Base-by-base conservation (phyloP, 2,797 vertebrate genomes). In the Trachurus trachurus region DNA sequence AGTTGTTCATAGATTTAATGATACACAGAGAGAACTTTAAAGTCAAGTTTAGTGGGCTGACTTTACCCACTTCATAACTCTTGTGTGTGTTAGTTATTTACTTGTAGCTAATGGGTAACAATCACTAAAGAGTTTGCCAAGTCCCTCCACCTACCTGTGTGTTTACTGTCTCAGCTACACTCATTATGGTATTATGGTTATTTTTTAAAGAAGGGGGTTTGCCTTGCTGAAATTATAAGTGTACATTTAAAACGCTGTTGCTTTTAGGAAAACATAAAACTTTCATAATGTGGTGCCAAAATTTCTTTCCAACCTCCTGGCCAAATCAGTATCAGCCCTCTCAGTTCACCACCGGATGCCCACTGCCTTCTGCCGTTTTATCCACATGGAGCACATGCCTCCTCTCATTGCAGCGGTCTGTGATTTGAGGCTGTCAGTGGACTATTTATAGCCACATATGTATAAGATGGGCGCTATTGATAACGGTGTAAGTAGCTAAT, bases 361-460 rank as follows among this genome's bases (percentile, higher is more conserved):
- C 77, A 70, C 81, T 49, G 74, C 81, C 78, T 82, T 79, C 63
- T 83, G 84, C 73, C 63, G 68, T 59, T 74, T 70, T 17, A 74
- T 74, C 83, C 78, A 68, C 81, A 69, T 19, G 71, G 74, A 78
- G 86, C 85, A 77, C 86, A 42, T 16, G 71, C 78, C 69, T 81
- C 68, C 71, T 69, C 67, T 76, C 63, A 12, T 49, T 29, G 67
- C 82, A 45, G 54, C 45, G 70, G 56, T 86, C 80, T 87, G 74
- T 87, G 73, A 83, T 71, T 85, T 22, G 76, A 81, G 71, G 61
- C 67, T 57, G 83, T 76, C 74, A 77, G 52, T 2, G 17, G 37
- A 45, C 88, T 93, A 93, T 92, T 92, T 79, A 87, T 91, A 93
- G 82, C 37, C 21, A 29, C 68, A 60, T 84, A 85, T 40, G 13